Evolutionary conservation across 2,113 vertebrate species (phyloP), one percentile per base, ranked within the genome.

Genomic region (Macrotis lagotis): DNA sequence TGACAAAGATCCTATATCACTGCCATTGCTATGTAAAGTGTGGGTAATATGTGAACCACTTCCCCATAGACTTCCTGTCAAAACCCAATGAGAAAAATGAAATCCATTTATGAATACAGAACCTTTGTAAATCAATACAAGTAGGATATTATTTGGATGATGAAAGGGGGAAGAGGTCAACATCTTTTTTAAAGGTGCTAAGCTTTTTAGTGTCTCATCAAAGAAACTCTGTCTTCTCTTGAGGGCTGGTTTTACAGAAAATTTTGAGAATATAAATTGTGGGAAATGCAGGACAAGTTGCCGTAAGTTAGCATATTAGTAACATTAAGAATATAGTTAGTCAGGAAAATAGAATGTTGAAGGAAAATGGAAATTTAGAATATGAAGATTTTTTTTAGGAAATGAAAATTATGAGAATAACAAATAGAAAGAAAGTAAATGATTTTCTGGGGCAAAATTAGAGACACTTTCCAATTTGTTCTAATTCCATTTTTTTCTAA

Each of bases 161-260:
- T 83, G 37, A 83, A 83, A 83, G 66, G 37, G 55, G 66, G 19
- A 83, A 83, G 66, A 83, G n/a, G 37, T 83, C 37, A 83, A 83
- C 66, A 83, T 83, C 66, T 44, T 22, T 83, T 44, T 83, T 44
- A 83, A 83, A 83, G n/a, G 66, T 83, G 37, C 66, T 83, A 83
- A 83, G n/a, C 37, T 92, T 94, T 55, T 48, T 83, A 89, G 51
- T 50, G 83, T 95, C 90, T 50, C n/a, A 16, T 28, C 50, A 83
- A 59, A 48, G 51, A 59, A 52, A 48, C 53, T 96, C 93, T 93
- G 89, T 66, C 53, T 83, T 9, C 9, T 90, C 2, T 2, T 83
- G 66, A 95, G 59, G 74, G 31, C 51, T 83, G 49, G 48, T 92
- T 97, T 96, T 91, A 94, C 91, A 93, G 89, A 49, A 48, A 89